phyloP scores from a whole-genome alignment of 2,797 vertebrate genomes.

The Spea hammondii region DNA sequence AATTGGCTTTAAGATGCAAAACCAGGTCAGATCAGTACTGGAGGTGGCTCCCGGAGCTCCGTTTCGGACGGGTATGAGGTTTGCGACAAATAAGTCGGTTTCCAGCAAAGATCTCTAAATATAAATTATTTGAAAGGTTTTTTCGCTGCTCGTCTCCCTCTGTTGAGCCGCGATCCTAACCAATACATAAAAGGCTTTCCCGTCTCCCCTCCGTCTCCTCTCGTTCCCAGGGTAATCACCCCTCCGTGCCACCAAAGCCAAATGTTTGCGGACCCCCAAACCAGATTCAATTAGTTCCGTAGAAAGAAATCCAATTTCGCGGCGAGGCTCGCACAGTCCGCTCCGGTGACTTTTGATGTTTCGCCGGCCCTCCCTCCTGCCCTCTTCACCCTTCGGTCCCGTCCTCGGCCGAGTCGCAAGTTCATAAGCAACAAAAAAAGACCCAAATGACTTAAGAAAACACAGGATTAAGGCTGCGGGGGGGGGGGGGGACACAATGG shows the following conservation, averaged over 20 bases:
- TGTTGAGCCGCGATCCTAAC: not conserved
- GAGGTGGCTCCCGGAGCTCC: no score
- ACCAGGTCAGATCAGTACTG: no score
- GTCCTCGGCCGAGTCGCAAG: conserved; percentile 74
- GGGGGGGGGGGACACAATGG: conserved; percentile 60
- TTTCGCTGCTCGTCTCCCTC: no score
- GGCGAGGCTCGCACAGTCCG: conserved; percentile 61
- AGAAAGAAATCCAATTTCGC: conserved; percentile 71
- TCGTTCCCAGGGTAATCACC: conserved; percentile 61
- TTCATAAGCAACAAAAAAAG: conserved; percentile 73
- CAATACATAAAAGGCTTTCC: not conserved
- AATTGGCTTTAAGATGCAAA: no score
- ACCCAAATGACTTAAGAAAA: conserved; percentile 73
- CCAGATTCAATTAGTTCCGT: conserved; percentile 73
- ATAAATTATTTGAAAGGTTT: no score
- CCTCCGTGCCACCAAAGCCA: conserved; percentile 61
- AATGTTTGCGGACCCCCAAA: conserved; percentile 63
- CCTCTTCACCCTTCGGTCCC: not conserved
- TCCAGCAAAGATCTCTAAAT: no score
- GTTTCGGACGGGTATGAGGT: no score
- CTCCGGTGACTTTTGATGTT: conserved; percentile 72
- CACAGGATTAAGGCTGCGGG: conserved; percentile 64
- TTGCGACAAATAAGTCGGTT: no score
- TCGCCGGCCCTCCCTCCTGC: conserved; percentile 60
- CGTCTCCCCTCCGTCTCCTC: not conserved